Evolutionary conservation across 2,113 vertebrate species (phyloP).

Genomic region (Epinephelus cyanopodus): DNA sequence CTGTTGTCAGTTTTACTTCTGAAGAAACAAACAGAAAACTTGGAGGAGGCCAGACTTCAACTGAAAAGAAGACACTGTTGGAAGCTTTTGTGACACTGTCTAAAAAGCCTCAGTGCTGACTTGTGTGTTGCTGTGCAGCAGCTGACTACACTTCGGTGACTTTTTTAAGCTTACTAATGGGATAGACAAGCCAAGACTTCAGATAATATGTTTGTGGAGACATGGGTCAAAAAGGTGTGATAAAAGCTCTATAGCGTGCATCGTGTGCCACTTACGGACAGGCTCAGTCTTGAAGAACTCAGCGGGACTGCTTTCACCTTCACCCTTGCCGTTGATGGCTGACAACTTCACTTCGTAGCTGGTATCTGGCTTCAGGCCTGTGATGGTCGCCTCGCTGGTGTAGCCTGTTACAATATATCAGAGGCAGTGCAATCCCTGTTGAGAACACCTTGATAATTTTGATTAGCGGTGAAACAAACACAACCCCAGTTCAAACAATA

Average conservation of each 20-base stretch:
- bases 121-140: constrained; percentile 8
- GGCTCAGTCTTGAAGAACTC: constrained; percentile 93
- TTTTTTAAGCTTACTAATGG: constrained; percentile 11
- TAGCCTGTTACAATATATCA: constrained; percentile 67
- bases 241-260: constrained; percentile 18
- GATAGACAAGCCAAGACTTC: background rate
- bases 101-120: constrained; percentile 7
- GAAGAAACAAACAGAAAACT: background rate
- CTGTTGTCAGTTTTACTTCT: constrained; percentile 30
- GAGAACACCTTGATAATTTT: constrained; percentile 51
- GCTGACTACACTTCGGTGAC: background rate
- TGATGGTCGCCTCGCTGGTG: constrained; percentile 86
- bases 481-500: constrained; percentile 48
- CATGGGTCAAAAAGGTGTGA: background rate
- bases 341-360: constrained; percentile 91
- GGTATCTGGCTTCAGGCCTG: constrained; percentile 92
- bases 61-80: constrained; percentile 28
- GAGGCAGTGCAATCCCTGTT: constrained; percentile 29
- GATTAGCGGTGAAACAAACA: constrained; percentile 55
- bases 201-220: constrained; percentile 12
- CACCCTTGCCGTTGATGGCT: constrained; percentile 95
- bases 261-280: constrained; percentile 92
- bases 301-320: constrained; percentile 89
- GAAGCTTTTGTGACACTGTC: constrained; percentile 33
- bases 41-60: background rate